A percentile compares a stretch with the other conserved stretches of the same genome.
Evolutionary conservation across 2,888 invertebrate genomes (phyloP).

Genomic region (Eupeodes latifasciatus): DNA sequence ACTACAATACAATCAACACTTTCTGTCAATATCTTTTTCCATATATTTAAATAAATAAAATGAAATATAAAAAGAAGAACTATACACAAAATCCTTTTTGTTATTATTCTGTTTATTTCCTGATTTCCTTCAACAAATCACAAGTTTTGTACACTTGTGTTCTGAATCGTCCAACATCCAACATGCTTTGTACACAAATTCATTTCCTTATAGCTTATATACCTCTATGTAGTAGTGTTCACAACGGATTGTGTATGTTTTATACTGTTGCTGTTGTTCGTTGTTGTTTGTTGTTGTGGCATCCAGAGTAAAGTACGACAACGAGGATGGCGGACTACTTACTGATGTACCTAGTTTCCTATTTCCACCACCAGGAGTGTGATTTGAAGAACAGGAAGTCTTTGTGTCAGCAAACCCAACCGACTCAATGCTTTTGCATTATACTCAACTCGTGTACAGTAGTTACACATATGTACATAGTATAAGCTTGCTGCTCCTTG

Average conservation of each 20-base stretch:
- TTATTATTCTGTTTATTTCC: slow-evolving; percentile 19
- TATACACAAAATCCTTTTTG: not conserved
- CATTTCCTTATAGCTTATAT: slow-evolving; percentile 40
- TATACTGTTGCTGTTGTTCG: not conserved
- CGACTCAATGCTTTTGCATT: slow-evolving; percentile 30
- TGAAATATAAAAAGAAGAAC: not conserved
- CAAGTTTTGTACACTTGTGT: slow-evolving; percentile 5
- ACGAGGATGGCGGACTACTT: not conserved
- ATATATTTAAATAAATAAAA: not conserved
- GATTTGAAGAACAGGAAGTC: slow-evolving; percentile 35
- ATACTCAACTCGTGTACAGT: too few species aligned
- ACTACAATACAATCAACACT: not conserved
- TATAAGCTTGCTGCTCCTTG: slow-evolving; percentile 25
- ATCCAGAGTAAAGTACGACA: not conserved
- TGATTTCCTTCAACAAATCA: slow-evolving; percentile 49
- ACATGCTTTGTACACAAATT: slow-evolving; percentile 49
- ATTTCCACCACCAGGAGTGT: slow-evolving; percentile 3
- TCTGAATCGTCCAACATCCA: slow-evolving; percentile 7
- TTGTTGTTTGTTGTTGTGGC: not conserved
- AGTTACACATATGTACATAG: not conserved
- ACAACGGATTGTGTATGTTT: slow-evolving; percentile 34
- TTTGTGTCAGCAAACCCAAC: slow-evolving; percentile 27
- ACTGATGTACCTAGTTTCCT: slow-evolving; percentile 24
- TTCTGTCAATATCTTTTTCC: slow-evolving; percentile 1
- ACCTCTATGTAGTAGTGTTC: slow-evolving; percentile 3